A percentile compares a stretch with the other conserved stretches of the same genome.
These are phyloP conservation scores for Xylophagus ater DNA, from an alignment of 2,888 invertebrate species.

Conservation along the genomic window DNA sequence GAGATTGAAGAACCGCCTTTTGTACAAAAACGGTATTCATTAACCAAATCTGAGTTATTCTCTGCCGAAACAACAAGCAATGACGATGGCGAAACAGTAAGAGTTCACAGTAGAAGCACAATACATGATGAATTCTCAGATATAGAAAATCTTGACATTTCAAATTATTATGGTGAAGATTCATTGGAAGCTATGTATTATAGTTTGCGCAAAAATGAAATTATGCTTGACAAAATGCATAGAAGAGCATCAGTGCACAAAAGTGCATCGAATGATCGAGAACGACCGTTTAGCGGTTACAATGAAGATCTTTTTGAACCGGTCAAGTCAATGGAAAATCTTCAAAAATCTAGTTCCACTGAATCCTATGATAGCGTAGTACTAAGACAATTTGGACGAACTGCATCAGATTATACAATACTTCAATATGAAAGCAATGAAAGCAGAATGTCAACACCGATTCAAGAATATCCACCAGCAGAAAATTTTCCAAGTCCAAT, in stretches of 20 bases:
- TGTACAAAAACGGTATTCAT: slow-evolving; percentile 17
- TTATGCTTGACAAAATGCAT: slow-evolving; percentile 27
- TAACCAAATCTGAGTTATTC: neutral
- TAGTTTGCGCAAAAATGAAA: slow-evolving; percentile 27
- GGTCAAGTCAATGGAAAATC: slow-evolving; percentile 22
- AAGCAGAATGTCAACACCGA: neutral
- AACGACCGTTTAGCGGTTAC: slow-evolving; percentile 17
- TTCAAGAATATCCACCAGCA: slow-evolving; percentile 15
- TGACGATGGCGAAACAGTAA: slow-evolving; percentile 18
- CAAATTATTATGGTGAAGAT: slow-evolving; percentile 21
- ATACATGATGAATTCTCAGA: slow-evolving; percentile 19
- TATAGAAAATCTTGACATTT: slow-evolving; percentile 19
- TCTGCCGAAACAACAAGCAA: slow-evolving; percentile 12
- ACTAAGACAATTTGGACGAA: neutral
- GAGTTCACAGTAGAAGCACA: slow-evolving; percentile 16
- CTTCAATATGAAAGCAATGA: neutral
- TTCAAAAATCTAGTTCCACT: slow-evolving; percentile 21
- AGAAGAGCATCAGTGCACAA: slow-evolving; percentile 15
- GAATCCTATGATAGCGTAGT: slow-evolving; percentile 27
- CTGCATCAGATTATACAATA: neutral
- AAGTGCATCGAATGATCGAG: slow-evolving; percentile 21
- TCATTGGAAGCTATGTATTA: slow-evolving; percentile 24
- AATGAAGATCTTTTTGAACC: slow-evolving; percentile 21
- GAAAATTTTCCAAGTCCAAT: slow-evolving; percentile 9
- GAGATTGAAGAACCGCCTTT: slow-evolving; percentile 18